Percentiles rank a stretch among this genome's conserved stretches.
These are phyloP conservation scores for Cladorhizidae sp. DNA, from an alignment of 37 sponge, comb jelly and placozoan genomes.

Conservation along the genomic window DNA sequence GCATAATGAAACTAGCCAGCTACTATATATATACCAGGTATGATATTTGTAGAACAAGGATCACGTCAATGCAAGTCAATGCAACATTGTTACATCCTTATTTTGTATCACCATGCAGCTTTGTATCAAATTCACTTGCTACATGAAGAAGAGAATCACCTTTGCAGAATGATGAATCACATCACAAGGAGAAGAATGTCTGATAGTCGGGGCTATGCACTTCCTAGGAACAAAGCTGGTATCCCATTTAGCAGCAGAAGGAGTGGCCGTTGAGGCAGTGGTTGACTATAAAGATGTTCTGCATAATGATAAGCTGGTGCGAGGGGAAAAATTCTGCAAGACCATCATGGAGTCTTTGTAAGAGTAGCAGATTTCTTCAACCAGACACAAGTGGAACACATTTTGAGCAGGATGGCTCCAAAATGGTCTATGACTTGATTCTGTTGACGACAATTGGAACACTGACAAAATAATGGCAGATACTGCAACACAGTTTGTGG, in stretches of 20 bases:
- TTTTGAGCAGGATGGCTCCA: background rate
- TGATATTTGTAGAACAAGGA: too few species aligned
- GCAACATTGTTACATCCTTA: too few species aligned
- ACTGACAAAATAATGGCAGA: background rate
- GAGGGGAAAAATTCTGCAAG: constrained; percentile 33
- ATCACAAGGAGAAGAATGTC: background rate
- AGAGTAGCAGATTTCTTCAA: constrained; percentile 25
- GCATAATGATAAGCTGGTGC: constrained; percentile 19
- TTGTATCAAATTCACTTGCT: too few species aligned
- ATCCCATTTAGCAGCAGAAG: background rate
- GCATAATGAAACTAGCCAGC: too few species aligned
- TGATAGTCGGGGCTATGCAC: constrained; percentile 41
- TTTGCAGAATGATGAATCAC: too few species aligned
- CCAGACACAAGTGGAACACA: constrained; percentile 8
- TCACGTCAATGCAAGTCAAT: too few species aligned
- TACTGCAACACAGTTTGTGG: constrained; percentile 27
- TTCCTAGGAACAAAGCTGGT: constrained; percentile 41
- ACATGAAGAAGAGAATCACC: too few species aligned
- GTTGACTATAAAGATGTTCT: background rate
- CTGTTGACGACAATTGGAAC: background rate
- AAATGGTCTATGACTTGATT: constrained; percentile 13
- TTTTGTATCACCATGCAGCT: too few species aligned
- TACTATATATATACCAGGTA: too few species aligned
- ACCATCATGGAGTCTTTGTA: constrained; percentile 27
- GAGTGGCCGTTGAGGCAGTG: constrained; percentile 8